Base-by-base conservation (phyloP, 2,113 vertebrate species). In the Montifringilla adamsi region DNA sequence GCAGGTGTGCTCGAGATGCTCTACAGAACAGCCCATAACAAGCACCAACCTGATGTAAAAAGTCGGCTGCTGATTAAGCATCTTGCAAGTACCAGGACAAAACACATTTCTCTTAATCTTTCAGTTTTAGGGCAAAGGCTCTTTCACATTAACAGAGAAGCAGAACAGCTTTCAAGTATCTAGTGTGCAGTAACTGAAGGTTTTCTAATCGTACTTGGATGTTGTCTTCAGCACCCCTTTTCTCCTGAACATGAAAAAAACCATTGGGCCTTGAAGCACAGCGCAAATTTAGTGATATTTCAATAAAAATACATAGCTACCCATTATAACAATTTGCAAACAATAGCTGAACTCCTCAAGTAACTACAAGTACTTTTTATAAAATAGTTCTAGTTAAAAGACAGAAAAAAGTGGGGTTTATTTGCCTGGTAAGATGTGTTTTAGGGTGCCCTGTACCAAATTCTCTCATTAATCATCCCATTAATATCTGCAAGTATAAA, bases 251-350 rank as follows among this genome's bases (percentile, higher is more conserved):
- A 1, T 2, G 23, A 22, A 53, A 67, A 56, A 84, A 63, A 15
- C 2, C 12, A 58, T 0, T 28, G 0, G 0, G 16, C 16, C 72
- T 68, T 72, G 22, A 60, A 72, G 49, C 1, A n/a, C 23, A 41
- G 28, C 0, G 0, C 33, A 58, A 76, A 60, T 43, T 37, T 27
- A 56, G 13, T 3, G 27, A 24, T 44, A n/a, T 62, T 66, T 91
- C 50, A 89, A 74, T 84, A 70, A 39, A 83, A 78, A 31, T 7
- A 41, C 1, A 11, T 1, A 62, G 37, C 35, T 16, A 4, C 21
- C 75, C 27, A 31, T 39, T 56, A 20, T 15, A 73, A 76, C 50
- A 53, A 69, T 52, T 82, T 11, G 21, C 7, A 31, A 91, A 53
- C 35, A 87, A 94, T 6, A 77, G 23, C 30, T 43, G 12, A 93